phyloP scores from a whole-genome alignment of 2,797 vertebrate species.

The Scyliorhinus canicula region DNA sequence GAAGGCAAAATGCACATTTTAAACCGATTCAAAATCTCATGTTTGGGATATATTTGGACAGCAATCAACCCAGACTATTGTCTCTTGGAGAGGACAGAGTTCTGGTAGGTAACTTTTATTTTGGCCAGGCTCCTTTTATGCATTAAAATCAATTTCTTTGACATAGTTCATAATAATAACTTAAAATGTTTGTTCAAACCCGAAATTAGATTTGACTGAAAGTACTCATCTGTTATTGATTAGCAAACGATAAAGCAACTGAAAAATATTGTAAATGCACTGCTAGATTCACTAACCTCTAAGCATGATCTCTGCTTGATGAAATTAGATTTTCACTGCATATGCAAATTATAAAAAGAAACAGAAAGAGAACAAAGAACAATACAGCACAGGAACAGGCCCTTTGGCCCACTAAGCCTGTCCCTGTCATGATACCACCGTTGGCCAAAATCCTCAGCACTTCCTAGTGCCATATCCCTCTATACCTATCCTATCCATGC shows the following conservation, averaged over 20 bases:
- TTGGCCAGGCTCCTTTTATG: not conserved
- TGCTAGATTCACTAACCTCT: not conserved
- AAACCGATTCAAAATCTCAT: conserved; percentile 74
- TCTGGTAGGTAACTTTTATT: conserved; percentile 60
- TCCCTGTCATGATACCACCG: no score
- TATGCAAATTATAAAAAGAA: not conserved
- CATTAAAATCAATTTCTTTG: not conserved
- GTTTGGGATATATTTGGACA: conserved; percentile 77
- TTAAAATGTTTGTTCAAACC: not conserved
- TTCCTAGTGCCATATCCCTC: no score
- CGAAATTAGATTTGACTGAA: not conserved
- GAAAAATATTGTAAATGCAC: not conserved
- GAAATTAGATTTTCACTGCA: conserved; percentile 25
- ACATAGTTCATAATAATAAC: not conserved
- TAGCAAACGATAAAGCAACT: not conserved
- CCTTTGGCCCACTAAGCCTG: no score
- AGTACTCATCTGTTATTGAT: not conserved
- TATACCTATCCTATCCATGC: no score
- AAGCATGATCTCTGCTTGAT: not conserved
- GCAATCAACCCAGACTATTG: conserved; percentile 67
- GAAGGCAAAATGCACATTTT: conserved; percentile 76
- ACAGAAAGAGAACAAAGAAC: no score
- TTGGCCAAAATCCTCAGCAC: no score
- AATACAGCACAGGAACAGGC: no score
- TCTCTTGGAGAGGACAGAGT: conserved; percentile 78